A percentile compares a stretch with the other conserved stretches of the same genome.
Conservation (phyloP, 2,888 invertebrate genomes). For the Apantesis nais region DNA sequence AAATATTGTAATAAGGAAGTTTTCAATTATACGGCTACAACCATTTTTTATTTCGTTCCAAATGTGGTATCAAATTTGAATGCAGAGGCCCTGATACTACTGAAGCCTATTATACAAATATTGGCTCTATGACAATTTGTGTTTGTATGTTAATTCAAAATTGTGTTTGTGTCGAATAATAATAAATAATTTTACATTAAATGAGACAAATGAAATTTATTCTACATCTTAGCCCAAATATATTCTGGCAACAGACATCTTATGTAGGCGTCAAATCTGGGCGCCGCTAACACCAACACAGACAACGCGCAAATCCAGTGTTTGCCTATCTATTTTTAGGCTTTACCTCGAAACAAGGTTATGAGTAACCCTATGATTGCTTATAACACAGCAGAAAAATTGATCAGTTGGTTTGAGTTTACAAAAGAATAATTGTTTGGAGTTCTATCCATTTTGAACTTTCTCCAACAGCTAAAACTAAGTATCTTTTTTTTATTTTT, state of each 20-base stretch:
- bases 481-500: neutral
- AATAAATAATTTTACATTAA: neutral
- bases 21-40: constrained; percentile 33
- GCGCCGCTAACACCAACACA: constrained; percentile 38
- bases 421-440: neutral
- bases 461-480: neutral
- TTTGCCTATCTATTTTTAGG: constrained; percentile 47
- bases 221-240: constrained; percentile 15
- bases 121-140: neutral
- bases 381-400: constrained; percentile 18
- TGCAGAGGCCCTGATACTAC: constrained; percentile 2
- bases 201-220: neutral
- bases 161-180: neutral
- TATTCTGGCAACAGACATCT: constrained; percentile 15
- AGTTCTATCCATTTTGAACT: no score
- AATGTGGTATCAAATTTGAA: constrained; percentile 15
- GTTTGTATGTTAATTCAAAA: neutral
- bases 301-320: constrained; percentile 30
- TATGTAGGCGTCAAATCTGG: constrained; percentile 36
- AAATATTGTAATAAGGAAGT: constrained; percentile 42
- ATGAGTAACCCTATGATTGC: constrained; percentile 31
- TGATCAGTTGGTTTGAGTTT: constrained; percentile 21
- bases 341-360: constrained; percentile 31
- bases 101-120: neutral
- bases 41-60: constrained; percentile 31